phyloP scores from a whole-genome alignment of 1,140 invertebrate species.

The Cherax destructor region DNA sequence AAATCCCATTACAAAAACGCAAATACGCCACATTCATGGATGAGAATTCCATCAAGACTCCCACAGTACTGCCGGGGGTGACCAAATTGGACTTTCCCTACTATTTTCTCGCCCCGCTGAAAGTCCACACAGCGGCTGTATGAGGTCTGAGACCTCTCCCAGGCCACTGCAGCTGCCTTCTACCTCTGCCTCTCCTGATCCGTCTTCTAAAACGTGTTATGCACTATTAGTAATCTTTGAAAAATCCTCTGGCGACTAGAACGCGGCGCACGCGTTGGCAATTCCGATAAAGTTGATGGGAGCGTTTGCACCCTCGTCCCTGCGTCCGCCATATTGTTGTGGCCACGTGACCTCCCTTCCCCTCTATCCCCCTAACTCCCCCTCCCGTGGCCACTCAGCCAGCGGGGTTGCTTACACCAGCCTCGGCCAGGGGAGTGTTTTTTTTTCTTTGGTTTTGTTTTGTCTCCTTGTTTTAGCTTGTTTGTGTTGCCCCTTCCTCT shows the following conservation, averaged over 20 bases:
- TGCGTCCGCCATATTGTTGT: conserved; percentile 56
- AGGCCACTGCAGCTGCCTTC: background rate
- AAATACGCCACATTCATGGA: conserved; percentile 57
- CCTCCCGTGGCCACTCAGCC: conserved; percentile 22
- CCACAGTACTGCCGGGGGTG: conserved; percentile 13
- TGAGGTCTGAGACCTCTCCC: background rate
- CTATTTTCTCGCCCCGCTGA: conserved; percentile 1
- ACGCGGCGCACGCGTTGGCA: conserved; percentile 53
- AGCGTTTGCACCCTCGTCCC: conserved; percentile 54
- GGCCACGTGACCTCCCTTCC: conserved; percentile 53
- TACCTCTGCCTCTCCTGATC: too few species aligned
- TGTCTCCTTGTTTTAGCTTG: conserved; percentile 32
- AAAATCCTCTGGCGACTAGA: conserved; percentile 5
- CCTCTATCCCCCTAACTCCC: background rate
- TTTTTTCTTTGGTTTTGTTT: background rate
- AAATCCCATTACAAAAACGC: conserved; percentile 60
- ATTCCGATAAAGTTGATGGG: conserved; percentile 63
- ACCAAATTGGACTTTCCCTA: conserved; percentile 35
- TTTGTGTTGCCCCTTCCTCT: conserved; percentile 38
- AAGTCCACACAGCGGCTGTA: background rate
- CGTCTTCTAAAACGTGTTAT: background rate
- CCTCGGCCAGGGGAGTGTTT: background rate
- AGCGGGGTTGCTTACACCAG: conserved; percentile 49
- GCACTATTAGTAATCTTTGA: background rate
- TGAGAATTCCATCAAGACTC: conserved; percentile 55